These are phyloP conservation scores for Podarcis cretensis DNA, from an alignment of 2,113 vertebrate species.

Conservation along the genomic window DNA sequence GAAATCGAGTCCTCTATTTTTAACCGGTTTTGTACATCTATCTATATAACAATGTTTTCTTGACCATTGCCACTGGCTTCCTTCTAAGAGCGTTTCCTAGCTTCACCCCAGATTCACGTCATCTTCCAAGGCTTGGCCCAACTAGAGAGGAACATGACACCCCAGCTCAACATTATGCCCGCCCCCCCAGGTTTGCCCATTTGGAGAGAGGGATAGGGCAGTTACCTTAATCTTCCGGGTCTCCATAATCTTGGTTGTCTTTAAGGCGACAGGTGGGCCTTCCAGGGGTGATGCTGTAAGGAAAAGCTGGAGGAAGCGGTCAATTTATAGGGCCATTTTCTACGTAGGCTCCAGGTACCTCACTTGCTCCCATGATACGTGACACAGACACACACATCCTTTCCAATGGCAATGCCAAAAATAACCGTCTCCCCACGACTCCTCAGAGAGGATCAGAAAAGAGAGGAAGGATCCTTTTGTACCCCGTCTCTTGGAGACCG, in stretches of 20 bases:
- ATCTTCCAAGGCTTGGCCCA: too few relatives aligned
- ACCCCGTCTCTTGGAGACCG: slow-evolving; percentile 57
- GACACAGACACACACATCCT: background rate
- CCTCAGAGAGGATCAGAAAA: background rate
- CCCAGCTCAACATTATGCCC: background rate
- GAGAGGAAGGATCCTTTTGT: slow-evolving; percentile 27
- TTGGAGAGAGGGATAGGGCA: background rate
- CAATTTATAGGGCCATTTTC: slow-evolving; percentile 59
- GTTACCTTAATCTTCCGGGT: slow-evolving; percentile 5
- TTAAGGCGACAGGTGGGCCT: slow-evolving; percentile 1
- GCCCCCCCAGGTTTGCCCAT: background rate
- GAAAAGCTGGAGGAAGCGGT: rapidly evolving
- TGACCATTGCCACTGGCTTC: too few relatives aligned
- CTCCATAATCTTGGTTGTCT: slow-evolving; percentile 52
- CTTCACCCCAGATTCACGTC: background rate
- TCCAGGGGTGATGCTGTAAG: background rate
- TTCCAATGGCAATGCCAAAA: slow-evolving; percentile 59
- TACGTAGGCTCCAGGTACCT: background rate
- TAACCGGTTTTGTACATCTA: background rate
- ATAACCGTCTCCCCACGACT: slow-evolving; percentile 19
- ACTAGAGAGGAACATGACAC: background rate
- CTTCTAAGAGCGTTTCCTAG: background rate
- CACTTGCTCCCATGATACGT: background rate
- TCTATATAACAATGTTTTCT: background rate
- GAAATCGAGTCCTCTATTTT: background rate